These are phyloP conservation scores for Malacoraja senta DNA, from an alignment of 2,797 vertebrate genomes.

Conservation along the genomic window DNA sequence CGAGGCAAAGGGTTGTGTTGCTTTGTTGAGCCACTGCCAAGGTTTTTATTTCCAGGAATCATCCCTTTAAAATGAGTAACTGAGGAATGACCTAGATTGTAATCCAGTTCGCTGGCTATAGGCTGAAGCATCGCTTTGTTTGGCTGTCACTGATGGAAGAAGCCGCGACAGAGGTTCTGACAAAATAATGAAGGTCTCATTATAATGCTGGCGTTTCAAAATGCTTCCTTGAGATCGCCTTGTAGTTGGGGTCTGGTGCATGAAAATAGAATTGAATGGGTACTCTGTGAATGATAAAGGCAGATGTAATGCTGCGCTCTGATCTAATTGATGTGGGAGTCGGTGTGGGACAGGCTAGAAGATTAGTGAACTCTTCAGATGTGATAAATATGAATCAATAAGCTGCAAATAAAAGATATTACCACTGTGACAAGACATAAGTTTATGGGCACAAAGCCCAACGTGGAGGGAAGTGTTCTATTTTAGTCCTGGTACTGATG, in stretches of 20 bases:
- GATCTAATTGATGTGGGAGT: constrained; percentile 22
- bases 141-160: not conserved
- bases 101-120: not conserved
- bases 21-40: not conserved
- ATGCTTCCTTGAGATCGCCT: not conserved
- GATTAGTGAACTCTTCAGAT: constrained; percentile 51
- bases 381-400: constrained; percentile 55
- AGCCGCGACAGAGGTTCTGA: not conserved
- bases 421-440: constrained; percentile 46
- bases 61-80: not conserved
- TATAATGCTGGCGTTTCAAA: not conserved
- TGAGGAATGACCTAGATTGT: not conserved
- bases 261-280: not conserved
- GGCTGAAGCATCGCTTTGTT: not conserved
- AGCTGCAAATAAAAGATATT: constrained; percentile 45
- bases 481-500: not conserved
- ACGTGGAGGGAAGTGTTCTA: not conserved
- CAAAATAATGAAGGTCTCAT: not conserved
- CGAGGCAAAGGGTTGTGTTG: not conserved
- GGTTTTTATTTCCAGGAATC: constrained; percentile 5
- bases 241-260: not conserved
- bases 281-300: not conserved
- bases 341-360: constrained; percentile 44
- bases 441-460: constrained; percentile 48
- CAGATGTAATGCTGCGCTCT: not conserved